Evolutionary conservation across 2,888 invertebrate species (phyloP), one percentile per base, ranked within the genome.

Genomic region (Epirrhoe alternata): DNA sequence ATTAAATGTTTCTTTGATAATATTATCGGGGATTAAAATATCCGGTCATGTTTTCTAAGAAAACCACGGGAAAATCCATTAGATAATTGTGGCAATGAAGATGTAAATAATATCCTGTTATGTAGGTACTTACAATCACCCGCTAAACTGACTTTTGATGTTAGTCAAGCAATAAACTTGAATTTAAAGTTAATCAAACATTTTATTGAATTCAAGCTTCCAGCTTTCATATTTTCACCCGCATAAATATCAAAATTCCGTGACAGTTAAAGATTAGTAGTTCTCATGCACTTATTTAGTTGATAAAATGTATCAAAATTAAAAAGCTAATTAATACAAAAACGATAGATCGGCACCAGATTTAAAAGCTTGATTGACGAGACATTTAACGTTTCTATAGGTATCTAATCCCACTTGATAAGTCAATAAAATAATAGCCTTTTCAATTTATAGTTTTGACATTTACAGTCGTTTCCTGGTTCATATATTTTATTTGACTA

Each of bases 401-500:
- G 30, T 58, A 52, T 7, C 38, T 61, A 12, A 57, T 31, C 52
- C 16, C 47, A 61, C 61, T 38, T 35, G 38, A 33, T 30, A 45
- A 50, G 49, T 61, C 45, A 35, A 49, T 55, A 55, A 45, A 51
- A 47, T 54, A 57, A 66, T 35, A 51, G 38, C 14, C 42, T 57
- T 45, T 64, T 42, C 17, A 61, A 47, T 61, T 69, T 68, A 67
- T 66, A 54, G 68, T 66, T 66, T 66, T 71, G 69, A 70, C 73
- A 73, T 71, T 73, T 66, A 68, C 53, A 4, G 51, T 56, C 47
- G 33, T 58, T 68, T 68, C 69, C 66, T 63, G 68, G 63, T 73
- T 56, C 53, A 64, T 45, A 31, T 14, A 38, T 52, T 61, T 71
- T 51, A 57, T 60, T 47, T 50, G 16, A 35, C 50, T 50, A 6